phyloP scores from a whole-genome alignment of 2,797 vertebrate species.

The Ctenopoma multispine region DNA sequence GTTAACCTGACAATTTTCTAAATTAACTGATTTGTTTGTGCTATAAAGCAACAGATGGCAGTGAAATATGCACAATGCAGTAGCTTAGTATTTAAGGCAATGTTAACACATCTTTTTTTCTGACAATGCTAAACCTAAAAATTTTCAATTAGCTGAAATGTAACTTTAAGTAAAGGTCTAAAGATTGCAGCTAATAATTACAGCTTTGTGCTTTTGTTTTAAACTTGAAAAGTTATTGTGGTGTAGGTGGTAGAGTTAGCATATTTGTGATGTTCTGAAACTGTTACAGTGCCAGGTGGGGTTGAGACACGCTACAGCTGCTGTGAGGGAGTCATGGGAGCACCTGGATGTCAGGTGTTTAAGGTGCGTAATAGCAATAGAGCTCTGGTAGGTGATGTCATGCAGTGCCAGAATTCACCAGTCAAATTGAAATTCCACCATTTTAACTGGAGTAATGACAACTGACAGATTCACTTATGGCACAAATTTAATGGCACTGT shows the following conservation, averaged over 20 bases:
- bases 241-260: not conserved
- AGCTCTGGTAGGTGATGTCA: no score
- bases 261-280: slow-evolving; percentile 2
- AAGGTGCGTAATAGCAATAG: slow-evolving; percentile 72
- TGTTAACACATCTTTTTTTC: not conserved
- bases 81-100: not conserved
- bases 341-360: slow-evolving; percentile 85
- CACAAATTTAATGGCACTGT: no score
- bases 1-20: not conserved
- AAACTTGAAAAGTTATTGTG: not conserved
- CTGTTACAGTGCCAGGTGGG: slow-evolving; percentile 82
- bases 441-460: no score
- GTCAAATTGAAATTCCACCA: no score
- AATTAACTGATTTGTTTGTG: not conserved
- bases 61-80: not conserved
- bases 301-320: slow-evolving; percentile 87
- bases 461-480: no score
- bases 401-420: no score
- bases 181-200: not conserved
- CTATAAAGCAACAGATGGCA: not conserved
- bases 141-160: not conserved
- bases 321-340: slow-evolving; percentile 86
- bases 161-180: not conserved
- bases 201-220: not conserved
- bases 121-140: not conserved